Percentiles rank a stretch among this genome's conserved stretches.
Conservation (phyloP, 2,888 invertebrate species). For the Pseudococcus jackbeardsleyi region DNA sequence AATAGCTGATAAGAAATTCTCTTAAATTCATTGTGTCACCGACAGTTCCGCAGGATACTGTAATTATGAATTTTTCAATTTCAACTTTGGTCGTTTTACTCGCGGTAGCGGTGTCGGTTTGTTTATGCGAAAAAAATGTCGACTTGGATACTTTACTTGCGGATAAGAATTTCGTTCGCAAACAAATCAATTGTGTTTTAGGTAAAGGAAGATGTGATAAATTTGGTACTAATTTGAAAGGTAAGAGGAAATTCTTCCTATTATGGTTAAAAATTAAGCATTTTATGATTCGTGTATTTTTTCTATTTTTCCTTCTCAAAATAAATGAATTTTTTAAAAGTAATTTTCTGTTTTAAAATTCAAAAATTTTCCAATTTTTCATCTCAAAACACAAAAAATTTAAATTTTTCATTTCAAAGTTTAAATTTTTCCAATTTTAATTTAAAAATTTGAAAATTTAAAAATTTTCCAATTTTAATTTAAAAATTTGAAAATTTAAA, state of each 20-base stretch:
- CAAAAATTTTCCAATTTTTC: too few species aligned
- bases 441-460: too few species aligned
- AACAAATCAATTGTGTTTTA: conserved; percentile 58
- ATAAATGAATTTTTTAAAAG: too few species aligned
- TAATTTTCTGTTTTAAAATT: too few species aligned
- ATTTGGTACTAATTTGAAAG: conserved; percentile 55
- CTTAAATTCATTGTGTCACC: background rate
- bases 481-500: too few species aligned
- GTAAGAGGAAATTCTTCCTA: background rate
- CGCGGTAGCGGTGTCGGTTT: background rate
- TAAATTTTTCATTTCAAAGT: too few species aligned
- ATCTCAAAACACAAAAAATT: too few species aligned
- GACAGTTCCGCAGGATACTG: background rate
- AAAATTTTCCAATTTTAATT: too few species aligned
- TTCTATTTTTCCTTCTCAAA: too few species aligned
- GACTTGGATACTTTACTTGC: conserved; percentile 53
- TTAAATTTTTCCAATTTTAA: too few species aligned
- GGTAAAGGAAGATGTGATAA: conserved; percentile 52
- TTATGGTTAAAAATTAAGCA: background rate
- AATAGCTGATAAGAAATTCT: conserved; percentile 23
- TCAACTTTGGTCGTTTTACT: background rate
- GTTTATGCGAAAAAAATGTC: background rate
- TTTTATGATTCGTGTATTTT: too few species aligned
- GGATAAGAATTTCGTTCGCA: conserved; percentile 52
- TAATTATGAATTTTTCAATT: conserved; percentile 52